phyloP scores from a whole-genome alignment of 2,113 vertebrate species.

The Chloroceryle aenea region DNA sequence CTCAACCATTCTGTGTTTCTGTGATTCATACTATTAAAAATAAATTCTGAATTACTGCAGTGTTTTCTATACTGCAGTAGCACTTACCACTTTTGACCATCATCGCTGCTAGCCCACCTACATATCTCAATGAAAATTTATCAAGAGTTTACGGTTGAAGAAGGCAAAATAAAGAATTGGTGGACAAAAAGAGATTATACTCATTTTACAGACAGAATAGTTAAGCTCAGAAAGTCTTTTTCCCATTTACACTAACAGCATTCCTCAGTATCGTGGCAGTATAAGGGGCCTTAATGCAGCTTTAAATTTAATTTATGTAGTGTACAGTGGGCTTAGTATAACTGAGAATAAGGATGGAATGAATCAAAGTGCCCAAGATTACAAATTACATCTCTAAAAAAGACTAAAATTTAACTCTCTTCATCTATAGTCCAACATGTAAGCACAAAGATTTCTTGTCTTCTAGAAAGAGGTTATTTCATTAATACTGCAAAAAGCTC shows the following conservation, averaged over 20 bases:
- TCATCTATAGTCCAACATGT: neutral
- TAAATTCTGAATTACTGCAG: neutral
- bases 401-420: neutral
- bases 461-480: neutral
- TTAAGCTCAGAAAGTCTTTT: neutral
- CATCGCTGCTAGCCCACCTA: neutral
- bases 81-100: neutral
- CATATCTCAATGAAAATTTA: neutral
- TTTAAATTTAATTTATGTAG: constrained; percentile 8
- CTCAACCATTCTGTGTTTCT: neutral
- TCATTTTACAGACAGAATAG: neutral
- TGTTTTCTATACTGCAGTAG: neutral
- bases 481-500: neutral
- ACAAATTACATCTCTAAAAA: neutral
- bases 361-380: constrained; percentile 13
- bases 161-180: neutral
- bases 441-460: neutral
- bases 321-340: neutral
- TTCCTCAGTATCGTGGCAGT: neutral
- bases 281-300: neutral
- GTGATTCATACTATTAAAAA: neutral
- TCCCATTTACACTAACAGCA: neutral
- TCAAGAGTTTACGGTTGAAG: neutral
- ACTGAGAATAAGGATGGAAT: neutral
- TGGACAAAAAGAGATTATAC: neutral